Conservation (phyloP, 1,140 invertebrate species). For the Drosophila biarmipes region DNA sequence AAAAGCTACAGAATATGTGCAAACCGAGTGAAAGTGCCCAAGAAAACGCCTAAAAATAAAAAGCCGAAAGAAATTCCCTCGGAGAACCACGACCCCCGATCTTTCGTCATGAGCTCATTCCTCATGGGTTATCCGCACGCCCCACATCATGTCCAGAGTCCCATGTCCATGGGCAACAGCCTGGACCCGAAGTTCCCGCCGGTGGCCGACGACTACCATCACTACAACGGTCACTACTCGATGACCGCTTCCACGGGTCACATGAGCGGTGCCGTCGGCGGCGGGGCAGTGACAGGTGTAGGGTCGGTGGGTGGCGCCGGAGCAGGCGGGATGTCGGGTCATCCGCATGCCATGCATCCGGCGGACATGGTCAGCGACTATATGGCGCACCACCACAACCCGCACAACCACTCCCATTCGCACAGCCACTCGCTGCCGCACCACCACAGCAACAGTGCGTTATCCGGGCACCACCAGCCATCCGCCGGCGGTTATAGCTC, state of each 20-base stretch:
- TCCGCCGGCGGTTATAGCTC: constrained; percentile 71
- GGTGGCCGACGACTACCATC: constrained; percentile 83
- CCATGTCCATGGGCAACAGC: constrained; percentile 81
- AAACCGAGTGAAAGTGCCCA: constrained; percentile 40
- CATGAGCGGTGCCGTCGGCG: constrained; percentile 57
- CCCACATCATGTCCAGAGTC: constrained; percentile 85
- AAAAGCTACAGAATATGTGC: constrained; percentile 44
- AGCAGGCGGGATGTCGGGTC: constrained; percentile 65
- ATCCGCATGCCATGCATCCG: constrained; percentile 79
- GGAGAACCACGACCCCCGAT: constrained; percentile 4
- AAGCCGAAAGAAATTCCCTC: not conserved
- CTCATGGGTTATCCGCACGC: constrained; percentile 85
- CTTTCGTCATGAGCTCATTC: constrained; percentile 80
- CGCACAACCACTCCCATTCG: constrained; percentile 38
- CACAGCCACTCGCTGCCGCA: constrained; percentile 80
- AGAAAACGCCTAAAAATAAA: constrained; percentile 5
- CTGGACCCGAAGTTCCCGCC: constrained; percentile 84
- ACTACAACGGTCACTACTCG: constrained; percentile 82
- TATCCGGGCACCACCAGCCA: constrained; percentile 77
- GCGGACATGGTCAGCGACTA: constrained; percentile 84
- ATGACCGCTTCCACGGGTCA: constrained; percentile 82
- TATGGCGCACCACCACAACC: constrained; percentile 78
- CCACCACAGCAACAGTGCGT: constrained; percentile 76
- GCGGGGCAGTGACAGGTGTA: constrained; percentile 31
- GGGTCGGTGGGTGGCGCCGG: constrained; percentile 33